Evolutionary conservation across 92 coral and sea anemone species (phyloP).

Genomic region (Paramuricea clavata): DNA sequence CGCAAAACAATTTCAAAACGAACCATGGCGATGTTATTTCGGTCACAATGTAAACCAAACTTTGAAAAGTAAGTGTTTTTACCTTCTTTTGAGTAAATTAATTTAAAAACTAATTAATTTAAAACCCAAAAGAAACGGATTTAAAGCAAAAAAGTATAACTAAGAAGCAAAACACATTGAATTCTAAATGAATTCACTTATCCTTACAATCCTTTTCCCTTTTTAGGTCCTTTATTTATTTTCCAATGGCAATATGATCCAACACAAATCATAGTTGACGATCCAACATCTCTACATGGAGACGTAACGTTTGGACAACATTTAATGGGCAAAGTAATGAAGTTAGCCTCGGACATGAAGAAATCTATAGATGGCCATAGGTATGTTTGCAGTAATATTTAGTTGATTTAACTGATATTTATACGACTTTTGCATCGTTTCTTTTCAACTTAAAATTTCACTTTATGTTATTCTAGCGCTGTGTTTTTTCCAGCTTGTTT

Average conservation of each 20-base stretch:
- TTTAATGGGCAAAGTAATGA: conserved; percentile 37
- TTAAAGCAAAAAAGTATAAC: no score
- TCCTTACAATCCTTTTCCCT: no score
- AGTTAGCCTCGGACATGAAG: conserved; percentile 62
- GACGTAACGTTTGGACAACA: neutral
- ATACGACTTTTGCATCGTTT: neutral
- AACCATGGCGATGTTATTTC: conserved; percentile 90
- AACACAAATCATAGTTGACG: conserved; percentile 63
- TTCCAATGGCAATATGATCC: conserved; percentile 96
- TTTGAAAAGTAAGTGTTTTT: conserved; percentile 65
- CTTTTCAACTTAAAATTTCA: neutral
- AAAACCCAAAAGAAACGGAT: neutral
- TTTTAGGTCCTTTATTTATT: conserved; percentile 84
- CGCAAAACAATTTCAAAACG: conserved; percentile 59
- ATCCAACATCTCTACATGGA: conserved; percentile 6
- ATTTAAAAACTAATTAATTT: neutral
- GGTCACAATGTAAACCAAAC: conserved; percentile 82
- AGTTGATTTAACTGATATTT: neutral
- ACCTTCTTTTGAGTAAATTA: no score
- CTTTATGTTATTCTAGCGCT: conserved; percentile 61
- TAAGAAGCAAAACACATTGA: no score
- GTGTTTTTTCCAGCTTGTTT: conserved; percentile 87
- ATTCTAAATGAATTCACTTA: no score
- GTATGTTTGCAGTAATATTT: conserved; percentile 40
- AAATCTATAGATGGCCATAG: conserved; percentile 63